Base-by-base conservation (phyloP, 2,888 invertebrate species). In the Diplazon laetatorius region DNA sequence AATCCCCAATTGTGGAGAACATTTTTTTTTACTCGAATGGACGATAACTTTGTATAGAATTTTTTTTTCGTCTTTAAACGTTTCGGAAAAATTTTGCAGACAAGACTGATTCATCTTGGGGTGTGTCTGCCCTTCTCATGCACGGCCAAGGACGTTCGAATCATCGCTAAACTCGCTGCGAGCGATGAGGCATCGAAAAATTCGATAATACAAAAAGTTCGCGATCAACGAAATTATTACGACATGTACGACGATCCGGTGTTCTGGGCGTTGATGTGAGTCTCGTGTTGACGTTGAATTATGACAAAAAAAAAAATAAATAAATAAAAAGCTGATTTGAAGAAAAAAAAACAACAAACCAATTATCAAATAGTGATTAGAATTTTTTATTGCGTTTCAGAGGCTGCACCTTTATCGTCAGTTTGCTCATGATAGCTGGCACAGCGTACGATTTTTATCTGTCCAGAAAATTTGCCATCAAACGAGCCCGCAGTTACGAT, bases 61-160 rank as follows among this genome's bases (percentile, higher is more conserved):
- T 18, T 9, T 39, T 39, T 25, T 10, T 18, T 62, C 10, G 3
- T n/a, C n/a, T n/a, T n/a, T n/a, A n/a, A n/a, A n/a, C n/a, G n/a
- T n/a, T n/a, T n/a, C n/a, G n/a, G n/a, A n/a, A 37, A 59, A n/a
- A 39, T 50, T 80, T 89, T 89, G 46, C 89, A 96, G 96, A 93
- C 93, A 42, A 94, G 95, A 87, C 93, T 94, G 2, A 91, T 97
- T 55, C 95, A 96, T 86, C 92, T 96, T 4, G 97, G 97, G 0
- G 91, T 95, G 12, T 97, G 97, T 87, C 91, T 97, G 69, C 97
- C 97, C 12, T 92, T 93, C 65, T 92, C 93, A 5, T 97, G 97
- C 88, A 91, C 93, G 5, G 93, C 93, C 5, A 88, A 91, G 2
- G 95, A 95, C 75, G 93, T 96, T n/a, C 90, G 91, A 14, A 89